Evolutionary conservation across 2,888 invertebrate species (phyloP), one percentile per base, ranked within the genome.

Genomic region (Diloba caeruleocephala): DNA sequence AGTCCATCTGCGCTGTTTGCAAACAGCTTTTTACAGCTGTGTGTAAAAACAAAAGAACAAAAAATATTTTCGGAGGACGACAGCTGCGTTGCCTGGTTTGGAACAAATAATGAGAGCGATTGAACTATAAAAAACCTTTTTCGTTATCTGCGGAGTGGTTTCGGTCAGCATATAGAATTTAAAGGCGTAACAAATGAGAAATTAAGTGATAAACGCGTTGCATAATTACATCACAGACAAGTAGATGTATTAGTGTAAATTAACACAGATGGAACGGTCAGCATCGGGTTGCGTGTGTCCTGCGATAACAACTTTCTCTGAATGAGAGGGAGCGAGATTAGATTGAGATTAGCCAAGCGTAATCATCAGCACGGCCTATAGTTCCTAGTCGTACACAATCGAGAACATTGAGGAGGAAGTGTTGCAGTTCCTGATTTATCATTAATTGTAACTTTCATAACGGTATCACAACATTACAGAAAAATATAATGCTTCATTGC

Each of bases 281-380:
- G 54, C 50, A 38, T 45, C 39, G 44, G 54, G 41, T 42, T 55
- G 56, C 49, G 44, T 55, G 53, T 68, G 70, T 72, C 72, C 76
- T 65, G 70, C 34, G 73, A 69, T 65, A 75, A 62, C 76, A 82
- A 86, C 90, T 91, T 92, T 92, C 92, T 85, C 88, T 74, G 68
- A 84, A 77, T 76, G 73, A 78, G 77, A 78, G 84, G 79, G 59
- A 67, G 51, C 76, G 71, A 85, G 86, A 89, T 89, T 82, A 81
- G 80, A 87, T 88, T 79, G 72, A 85, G 85, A 86, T 86, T 83
- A 86, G 82, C 81, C 73, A 76, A 85, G 79, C 81, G 82, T 85
- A 89, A 91, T 89, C 85, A 82, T 84, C 85, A 80, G 79, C 79
- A 80, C 77, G 76, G 76, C 71, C 76, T 82, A 84, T 81, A 84